Evolutionary conservation across 2,113 vertebrate genomes (phyloP), one percentile per base, ranked within the genome.

Genomic region (Cyprinodon variegatus): DNA sequence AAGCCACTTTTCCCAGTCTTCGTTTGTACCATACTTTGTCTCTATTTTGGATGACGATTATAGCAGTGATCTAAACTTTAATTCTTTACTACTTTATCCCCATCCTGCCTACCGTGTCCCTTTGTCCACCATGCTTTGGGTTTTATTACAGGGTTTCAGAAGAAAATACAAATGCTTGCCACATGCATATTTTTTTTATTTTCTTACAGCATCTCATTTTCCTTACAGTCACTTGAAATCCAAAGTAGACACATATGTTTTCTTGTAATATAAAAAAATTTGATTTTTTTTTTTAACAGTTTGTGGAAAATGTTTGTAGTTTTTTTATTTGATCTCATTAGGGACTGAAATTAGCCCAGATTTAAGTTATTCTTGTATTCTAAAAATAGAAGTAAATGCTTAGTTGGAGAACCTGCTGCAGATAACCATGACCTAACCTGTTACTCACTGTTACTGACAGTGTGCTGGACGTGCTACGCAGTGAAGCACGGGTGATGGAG

Each of bases 401-500:
- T 3, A 20, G 15, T 9, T 20, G 50, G 50, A 17, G 6, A 20
- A n/a, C 17, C 7, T n/a, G 8, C 17, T n/a, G 6, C 50, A 57
- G 17, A 57, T n/a, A 20, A 57, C 17, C 20, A 9, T 1, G 3
- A 57, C 0, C 48, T 78, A 43, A 61, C 41, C 40, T 68, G 6
- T 74, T 48, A 65, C 5, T 74, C 41, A 43, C 43, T 61, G 45
- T 68, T 59, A 0, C 4, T 70, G 61, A 11, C 89, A 99, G 98
- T 68, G 82, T 99, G 83, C 96, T 98, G n/a, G 98, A 99, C 63
- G 82, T 95, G n/a, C 92, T 99, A 71, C 95, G 98, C 80, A 97
- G 94, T 61, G 98, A 99, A 91, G 96, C 96, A 10, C 94, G 93
- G 0, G 97, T 99, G 36, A 98, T 99, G 98, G 97, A 99, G 77